Percentiles rank a stretch among this genome's conserved stretches.
These are phyloP conservation scores for Ictalurus furcatus DNA, from an alignment of 2,113 vertebrate genomes.

Conservation along the genomic window DNA sequence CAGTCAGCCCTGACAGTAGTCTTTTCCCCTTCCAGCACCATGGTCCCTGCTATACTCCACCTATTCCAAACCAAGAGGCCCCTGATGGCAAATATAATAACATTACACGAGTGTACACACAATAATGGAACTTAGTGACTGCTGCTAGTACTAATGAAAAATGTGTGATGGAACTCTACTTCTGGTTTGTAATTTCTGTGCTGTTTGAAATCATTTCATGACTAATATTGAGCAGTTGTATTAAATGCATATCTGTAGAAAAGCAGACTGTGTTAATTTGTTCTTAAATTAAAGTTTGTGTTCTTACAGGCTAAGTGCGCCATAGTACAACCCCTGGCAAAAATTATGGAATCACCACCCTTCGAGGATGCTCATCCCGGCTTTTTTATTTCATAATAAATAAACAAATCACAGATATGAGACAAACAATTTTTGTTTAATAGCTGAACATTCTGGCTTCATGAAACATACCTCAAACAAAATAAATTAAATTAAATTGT, in stretches of 20 bases:
- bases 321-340: not conserved
- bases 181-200: not conserved
- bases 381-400: no score
- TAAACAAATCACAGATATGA: no score
- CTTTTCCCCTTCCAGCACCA: conserved; percentile 82
- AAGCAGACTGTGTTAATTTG: not conserved
- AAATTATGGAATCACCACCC: no score
- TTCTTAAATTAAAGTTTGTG: not conserved
- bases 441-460: no score
- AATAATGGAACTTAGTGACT: conserved; percentile 61
- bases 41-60: conserved; percentile 82
- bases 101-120: conserved; percentile 84
- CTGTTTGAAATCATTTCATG: not conserved
- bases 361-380: no score
- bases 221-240: not conserved
- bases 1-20: conserved; percentile 73
- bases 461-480: no score
- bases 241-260: not conserved
- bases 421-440: no score
- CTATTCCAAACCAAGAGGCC: conserved; percentile 76
- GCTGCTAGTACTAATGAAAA: not conserved
- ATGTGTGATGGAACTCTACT: not conserved
- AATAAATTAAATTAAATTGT: no score
- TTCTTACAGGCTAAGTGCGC: not conserved
- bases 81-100: conserved; percentile 88